Evolutionary conservation across 1,140 invertebrate genomes (phyloP).

Genomic region (Drosophila kohkoa): DNA sequence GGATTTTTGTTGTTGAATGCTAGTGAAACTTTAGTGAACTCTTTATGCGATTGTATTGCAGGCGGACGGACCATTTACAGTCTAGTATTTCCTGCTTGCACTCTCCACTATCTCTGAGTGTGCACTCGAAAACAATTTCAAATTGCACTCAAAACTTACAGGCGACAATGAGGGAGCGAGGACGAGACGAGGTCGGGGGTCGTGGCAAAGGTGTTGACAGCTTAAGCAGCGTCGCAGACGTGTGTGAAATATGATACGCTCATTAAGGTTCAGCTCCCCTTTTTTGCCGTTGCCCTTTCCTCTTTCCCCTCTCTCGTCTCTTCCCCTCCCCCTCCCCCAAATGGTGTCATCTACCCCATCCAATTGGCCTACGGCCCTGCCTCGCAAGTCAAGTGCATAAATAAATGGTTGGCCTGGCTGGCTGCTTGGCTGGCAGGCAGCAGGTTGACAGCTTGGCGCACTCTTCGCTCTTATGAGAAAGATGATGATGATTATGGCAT

Average conservation of each 20-base stretch:
- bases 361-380: conserved; percentile 20
- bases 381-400: conserved; percentile 76
- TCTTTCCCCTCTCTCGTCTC: neutral
- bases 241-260: conserved; percentile 79
- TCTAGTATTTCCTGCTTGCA: conserved; percentile 3
- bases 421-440: neutral
- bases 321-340: neutral
- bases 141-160: conserved; percentile 50
- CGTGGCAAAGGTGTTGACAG: conserved; percentile 53
- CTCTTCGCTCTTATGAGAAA: conserved; percentile 49
- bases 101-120: conserved; percentile 29
- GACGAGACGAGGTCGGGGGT: too few relatives aligned
- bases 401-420: conserved; percentile 57
- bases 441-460: conserved; percentile 3
- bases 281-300: neutral
- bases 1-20: conserved; percentile 10
- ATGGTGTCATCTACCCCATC: conserved; percentile 5
- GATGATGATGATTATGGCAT: conserved; percentile 61
- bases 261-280: conserved; percentile 54
- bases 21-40: conserved; percentile 9
- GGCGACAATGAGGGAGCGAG: conserved; percentile 8
- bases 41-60: neutral
- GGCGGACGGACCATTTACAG: conserved; percentile 1
- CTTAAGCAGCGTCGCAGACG: conserved; percentile 50
- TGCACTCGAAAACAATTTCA: conserved; percentile 59